These are phyloP conservation scores for Zeus faber DNA, from an alignment of 2,113 vertebrate genomes.

Conservation along the genomic window DNA sequence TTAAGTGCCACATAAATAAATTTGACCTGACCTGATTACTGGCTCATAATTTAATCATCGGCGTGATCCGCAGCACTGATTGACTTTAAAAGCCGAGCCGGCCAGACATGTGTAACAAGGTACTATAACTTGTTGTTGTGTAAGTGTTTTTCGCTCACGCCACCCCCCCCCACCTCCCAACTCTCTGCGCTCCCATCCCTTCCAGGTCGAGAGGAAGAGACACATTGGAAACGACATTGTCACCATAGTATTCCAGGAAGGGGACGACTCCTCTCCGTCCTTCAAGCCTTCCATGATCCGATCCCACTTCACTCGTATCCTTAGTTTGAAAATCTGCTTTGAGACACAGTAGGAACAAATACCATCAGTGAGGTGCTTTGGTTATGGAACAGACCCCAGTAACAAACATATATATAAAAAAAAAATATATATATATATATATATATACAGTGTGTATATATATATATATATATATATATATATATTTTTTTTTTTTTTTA, in stretches of 20 bases:
- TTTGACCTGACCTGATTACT: background rate
- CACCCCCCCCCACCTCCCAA: background rate
- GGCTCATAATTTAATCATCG: background rate
- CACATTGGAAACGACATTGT: constrained; percentile 99
- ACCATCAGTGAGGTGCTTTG: too few relatives aligned
- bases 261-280: constrained; percentile 87
- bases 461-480: background rate
- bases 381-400: background rate
- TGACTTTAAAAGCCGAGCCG: background rate
- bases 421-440: background rate
- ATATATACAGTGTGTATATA: background rate
- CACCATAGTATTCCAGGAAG: constrained; percentile 97
- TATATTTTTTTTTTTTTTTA: too few relatives aligned
- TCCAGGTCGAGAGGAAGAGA: constrained; percentile 95
- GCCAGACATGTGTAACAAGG: background rate
- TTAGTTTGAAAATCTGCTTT: too few relatives aligned
- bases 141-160: background rate
- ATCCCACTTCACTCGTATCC: constrained; percentile 99
- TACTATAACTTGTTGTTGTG: background rate
- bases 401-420: background rate
- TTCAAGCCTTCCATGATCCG: constrained; percentile 99
- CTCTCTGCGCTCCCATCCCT: constrained; percentile 21
- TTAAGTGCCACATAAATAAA: background rate
- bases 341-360: too few relatives aligned
- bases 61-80: background rate